Percentiles rank a stretch among this genome's conserved stretches.
These are phyloP conservation scores for Chauna torquata DNA, from an alignment of 2,113 vertebrate species.

Conservation along the genomic window DNA sequence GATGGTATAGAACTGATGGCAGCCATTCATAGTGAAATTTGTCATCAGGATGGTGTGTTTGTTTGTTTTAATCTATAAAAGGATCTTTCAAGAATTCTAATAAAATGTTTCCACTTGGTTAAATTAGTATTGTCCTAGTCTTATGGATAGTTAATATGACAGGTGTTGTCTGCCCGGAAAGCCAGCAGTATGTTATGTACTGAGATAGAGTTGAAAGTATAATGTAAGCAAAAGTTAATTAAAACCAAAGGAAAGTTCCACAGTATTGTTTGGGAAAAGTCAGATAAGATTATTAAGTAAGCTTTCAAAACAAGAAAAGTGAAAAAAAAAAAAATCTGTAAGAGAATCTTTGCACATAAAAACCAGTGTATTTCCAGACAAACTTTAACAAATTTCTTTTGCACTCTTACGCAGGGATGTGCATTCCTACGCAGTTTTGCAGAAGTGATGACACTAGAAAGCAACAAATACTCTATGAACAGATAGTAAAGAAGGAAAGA, in stretches of 20 bases:
- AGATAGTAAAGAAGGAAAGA: background rate
- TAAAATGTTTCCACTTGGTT: background rate
- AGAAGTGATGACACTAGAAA: background rate
- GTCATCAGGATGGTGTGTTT: background rate
- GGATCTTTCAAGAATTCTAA: conserved; percentile 19
- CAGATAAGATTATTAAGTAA: background rate
- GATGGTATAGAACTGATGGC: background rate
- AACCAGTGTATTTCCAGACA: background rate
- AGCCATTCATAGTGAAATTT: background rate
- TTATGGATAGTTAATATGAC: background rate
- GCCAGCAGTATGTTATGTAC: too few relatives aligned
- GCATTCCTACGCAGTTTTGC: background rate
- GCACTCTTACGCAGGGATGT: background rate
- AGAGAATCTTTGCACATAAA: background rate
- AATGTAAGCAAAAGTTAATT: background rate
- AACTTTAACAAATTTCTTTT: background rate
- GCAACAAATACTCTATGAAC: background rate
- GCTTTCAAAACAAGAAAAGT: background rate
- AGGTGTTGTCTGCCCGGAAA: background rate
- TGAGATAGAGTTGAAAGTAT: background rate
- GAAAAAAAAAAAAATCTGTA: background rate
- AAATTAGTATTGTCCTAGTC: background rate
- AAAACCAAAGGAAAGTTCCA: background rate
- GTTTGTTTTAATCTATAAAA: background rate
- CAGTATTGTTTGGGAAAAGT: background rate